phyloP scores from a whole-genome alignment of 2,888 invertebrate genomes.

The Cheilosia impressa region DNA sequence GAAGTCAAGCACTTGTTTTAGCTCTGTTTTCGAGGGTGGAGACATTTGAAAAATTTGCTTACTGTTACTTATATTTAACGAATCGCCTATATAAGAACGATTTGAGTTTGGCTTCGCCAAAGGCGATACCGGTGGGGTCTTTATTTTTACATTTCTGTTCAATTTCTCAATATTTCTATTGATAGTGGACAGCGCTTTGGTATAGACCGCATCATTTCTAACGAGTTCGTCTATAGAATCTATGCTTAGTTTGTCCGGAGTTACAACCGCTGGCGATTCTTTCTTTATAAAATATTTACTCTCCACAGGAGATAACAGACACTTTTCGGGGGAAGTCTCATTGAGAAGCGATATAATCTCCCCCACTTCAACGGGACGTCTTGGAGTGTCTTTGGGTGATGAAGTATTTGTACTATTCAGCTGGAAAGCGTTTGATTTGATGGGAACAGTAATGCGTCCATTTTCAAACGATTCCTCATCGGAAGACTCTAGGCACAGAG shows the following conservation, averaged over 20 bases:
- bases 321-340: constrained; percentile 10
- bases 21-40: not conserved
- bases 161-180: constrained; percentile 79
- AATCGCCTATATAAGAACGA: not conserved
- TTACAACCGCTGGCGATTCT: constrained; percentile 11
- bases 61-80: not conserved
- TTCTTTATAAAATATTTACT: constrained; percentile 8
- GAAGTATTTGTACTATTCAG: constrained; percentile 16
- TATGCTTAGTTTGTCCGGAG: constrained; percentile 77
- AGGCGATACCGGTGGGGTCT: constrained; percentile 7
- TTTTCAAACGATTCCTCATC: constrained; percentile 49
- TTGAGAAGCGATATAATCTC: constrained; percentile 16
- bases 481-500: constrained; percentile 57
- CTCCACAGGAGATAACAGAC: constrained; percentile 36
- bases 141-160: constrained; percentile 27
- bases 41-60: not conserved
- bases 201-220: constrained; percentile 78
- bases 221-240: constrained; percentile 79
- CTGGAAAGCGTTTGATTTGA: not conserved
- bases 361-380: not conserved
- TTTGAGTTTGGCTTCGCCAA: not conserved
- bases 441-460: not conserved
- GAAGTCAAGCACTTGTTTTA: not conserved
- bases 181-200: constrained; percentile 78
- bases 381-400: constrained; percentile 43